Percentiles rank a stretch among this genome's conserved stretches.
Conservation (phyloP, 2,797 vertebrate genomes). For the Odontamblyopus rebecca region DNA sequence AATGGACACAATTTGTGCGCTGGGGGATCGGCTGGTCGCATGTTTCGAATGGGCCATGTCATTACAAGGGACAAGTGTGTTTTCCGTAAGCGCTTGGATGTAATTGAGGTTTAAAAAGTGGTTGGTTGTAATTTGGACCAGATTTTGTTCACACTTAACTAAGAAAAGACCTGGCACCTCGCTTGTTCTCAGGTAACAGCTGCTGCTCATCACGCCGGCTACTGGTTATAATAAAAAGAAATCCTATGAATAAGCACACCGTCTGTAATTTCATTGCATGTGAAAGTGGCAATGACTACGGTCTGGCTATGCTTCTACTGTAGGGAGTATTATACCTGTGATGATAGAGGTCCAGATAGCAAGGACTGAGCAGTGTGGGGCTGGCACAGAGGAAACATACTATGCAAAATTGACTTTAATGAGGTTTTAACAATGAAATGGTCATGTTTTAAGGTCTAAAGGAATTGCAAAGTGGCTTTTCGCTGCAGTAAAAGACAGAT, state of each 20-base stretch:
- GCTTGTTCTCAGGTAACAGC: neutral
- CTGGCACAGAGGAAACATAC: too few species aligned
- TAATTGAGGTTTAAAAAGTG: neutral
- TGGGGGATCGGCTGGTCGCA: conserved; percentile 31
- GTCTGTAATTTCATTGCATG: neutral
- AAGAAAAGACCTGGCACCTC: neutral
- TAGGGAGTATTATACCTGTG: too few species aligned
- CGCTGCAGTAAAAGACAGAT: too few species aligned
- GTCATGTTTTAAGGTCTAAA: too few species aligned
- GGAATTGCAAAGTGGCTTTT: too few species aligned
- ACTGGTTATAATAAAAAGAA: neutral
- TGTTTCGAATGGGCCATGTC: conserved; percentile 21
- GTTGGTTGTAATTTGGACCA: conserved; percentile 11
- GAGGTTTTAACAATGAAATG: too few species aligned
- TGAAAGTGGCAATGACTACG: neutral
- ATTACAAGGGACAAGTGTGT: conserved; percentile 18
- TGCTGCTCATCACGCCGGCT: neutral
- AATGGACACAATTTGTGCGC: conserved; percentile 30
- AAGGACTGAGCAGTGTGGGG: too few species aligned
- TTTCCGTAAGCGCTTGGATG: conserved; percentile 8
- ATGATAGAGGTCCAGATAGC: too few species aligned
- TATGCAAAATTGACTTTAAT: too few species aligned
- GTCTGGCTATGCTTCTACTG: too few species aligned
- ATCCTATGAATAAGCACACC: too few species aligned
- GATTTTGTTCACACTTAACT: conserved; percentile 3